Evolutionary conservation across 2,113 vertebrate species (phyloP).

Genomic region (Calyptommatus sinebrachiatus): DNA sequence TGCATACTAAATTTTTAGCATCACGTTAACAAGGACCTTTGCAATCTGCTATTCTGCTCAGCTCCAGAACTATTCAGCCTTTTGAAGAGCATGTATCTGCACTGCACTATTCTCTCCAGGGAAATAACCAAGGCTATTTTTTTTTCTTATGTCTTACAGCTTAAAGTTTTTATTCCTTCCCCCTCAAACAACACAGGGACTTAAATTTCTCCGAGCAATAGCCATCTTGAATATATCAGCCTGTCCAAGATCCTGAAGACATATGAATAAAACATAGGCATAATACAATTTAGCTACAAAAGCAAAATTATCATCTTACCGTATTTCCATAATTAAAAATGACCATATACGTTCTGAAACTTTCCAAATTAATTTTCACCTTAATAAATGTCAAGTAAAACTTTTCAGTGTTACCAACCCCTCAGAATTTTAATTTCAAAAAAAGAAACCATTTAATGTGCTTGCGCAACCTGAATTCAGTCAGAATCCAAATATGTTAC

Average conservation of each 20-base stretch:
- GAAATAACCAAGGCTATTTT: background rate
- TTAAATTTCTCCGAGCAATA: background rate
- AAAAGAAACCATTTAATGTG: background rate
- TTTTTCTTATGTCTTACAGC: background rate
- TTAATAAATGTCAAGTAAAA: background rate
- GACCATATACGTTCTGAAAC: conserved; percentile 1
- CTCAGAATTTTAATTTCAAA: background rate
- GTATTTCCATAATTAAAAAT: conserved; percentile 22
- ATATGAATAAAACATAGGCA: background rate
- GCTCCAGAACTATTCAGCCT: background rate
- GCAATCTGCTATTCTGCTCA: conserved; percentile 12
- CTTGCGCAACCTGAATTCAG: too few species aligned
- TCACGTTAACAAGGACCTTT: background rate
- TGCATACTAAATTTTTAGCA: background rate
- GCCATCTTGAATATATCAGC: conserved; percentile 16
- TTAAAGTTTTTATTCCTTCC: background rate
- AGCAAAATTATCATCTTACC: background rate
- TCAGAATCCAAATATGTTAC: too few species aligned
- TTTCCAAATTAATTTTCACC: background rate
- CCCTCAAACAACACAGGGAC: conserved; percentile 3
- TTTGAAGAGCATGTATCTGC: conserved; percentile 15
- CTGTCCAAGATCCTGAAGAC: background rate
- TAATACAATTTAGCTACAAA: background rate
- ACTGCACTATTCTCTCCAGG: background rate
- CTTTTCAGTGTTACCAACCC: background rate